Evolutionary conservation across 2,113 vertebrate genomes (phyloP), one percentile per base, ranked within the genome.

Genomic region (Scytalopus superciliaris): DNA sequence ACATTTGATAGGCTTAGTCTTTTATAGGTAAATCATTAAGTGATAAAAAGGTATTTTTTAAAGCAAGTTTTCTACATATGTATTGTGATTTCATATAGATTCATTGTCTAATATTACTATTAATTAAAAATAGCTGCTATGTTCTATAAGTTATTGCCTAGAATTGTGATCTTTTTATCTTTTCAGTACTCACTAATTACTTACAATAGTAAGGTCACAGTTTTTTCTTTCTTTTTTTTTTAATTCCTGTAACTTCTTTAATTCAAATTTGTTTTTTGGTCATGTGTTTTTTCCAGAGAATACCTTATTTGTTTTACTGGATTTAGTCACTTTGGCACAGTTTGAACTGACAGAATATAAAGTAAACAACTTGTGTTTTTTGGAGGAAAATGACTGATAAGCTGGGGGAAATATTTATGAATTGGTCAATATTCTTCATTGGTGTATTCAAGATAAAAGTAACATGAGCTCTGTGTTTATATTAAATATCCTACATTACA

Each of bases 281-380:
- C 35, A 9, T 55, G 33, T 83, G 28, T 10, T 91, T 67, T 89
- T 93, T 22, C 40, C 31, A 86, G 40, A 68, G 63, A 85, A 76
- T 69, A 27, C 40, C 44, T 84, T 90, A 77, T 87, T 94, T 89
- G 68, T 93, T 95, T 94, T 80, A 84, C 56, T 73, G 45, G 33
- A 81, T 25, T 40, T 89, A 52, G 47, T 90, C 49, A 80, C n/a
- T 96, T 94, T 30, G 73, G 30, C 35, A 44, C 39, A 23, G 1
- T 87, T 81, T 83, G 85, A 91, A 82, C 45, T 87, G 67, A 66
- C 52, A 83, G 52, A 76, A 69, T 87, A 68, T 84, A 78, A 87
- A 88, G 37, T 86, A 87, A 94, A 74, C 44, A 81, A 63, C 17
- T 45, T 42, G 16, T 16, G 3, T 72, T 87, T 90, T 94, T 80